phyloP scores from a whole-genome alignment of 2,113 vertebrate genomes.

The Uropsilus gracilis region DNA sequence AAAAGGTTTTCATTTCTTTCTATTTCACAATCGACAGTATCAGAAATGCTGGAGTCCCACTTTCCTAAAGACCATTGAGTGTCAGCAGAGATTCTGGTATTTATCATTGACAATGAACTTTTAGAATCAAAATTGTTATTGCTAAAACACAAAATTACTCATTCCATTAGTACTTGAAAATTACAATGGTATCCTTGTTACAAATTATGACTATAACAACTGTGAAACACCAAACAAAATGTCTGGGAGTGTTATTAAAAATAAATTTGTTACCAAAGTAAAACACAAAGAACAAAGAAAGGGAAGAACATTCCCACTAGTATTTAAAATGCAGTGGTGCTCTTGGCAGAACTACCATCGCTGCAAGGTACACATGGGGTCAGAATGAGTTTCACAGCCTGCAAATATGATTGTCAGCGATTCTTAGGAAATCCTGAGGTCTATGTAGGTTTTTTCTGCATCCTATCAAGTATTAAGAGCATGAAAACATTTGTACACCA shows the following conservation, averaged over 20 bases:
- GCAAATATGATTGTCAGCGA: not conserved
- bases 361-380: not conserved
- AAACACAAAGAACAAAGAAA: slow-evolving; percentile 22
- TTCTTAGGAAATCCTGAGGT: not conserved
- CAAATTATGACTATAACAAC: not conserved
- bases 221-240: not conserved
- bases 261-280: slow-evolving; percentile 18
- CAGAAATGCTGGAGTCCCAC: not conserved
- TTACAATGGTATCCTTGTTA: not conserved
- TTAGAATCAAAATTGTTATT: not conserved
- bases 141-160: not conserved
- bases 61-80: not conserved
- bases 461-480: not conserved
- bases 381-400: not conserved
- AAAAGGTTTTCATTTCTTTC: not conserved
- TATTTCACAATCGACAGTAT: not conserved
- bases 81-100: not conserved
- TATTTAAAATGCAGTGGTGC: not conserved
- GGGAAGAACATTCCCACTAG: not conserved
- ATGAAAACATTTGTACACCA: not conserved
- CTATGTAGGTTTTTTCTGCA: not conserved
- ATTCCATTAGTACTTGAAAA: not conserved
- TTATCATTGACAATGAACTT: slow-evolving; percentile 18
- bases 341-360: not conserved
- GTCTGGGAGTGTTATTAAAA: slow-evolving; percentile 3